Conservation (phyloP, 2,888 invertebrate species). For the Parnassius orleans region DNA sequence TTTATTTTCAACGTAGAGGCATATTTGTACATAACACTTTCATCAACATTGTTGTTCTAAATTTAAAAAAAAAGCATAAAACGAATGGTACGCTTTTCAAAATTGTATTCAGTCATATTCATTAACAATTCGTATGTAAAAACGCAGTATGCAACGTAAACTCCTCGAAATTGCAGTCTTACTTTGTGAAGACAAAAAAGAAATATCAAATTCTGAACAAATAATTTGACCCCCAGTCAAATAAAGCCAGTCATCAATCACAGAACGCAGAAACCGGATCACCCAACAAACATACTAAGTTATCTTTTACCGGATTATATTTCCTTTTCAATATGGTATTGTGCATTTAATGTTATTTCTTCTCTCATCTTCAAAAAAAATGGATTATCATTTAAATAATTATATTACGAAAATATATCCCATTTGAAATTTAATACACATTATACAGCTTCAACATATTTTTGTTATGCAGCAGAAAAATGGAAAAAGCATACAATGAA, state of each 20-base stretch:
- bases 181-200: not conserved
- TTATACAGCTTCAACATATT: not conserved
- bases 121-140: conserved; percentile 45
- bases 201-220: conserved; percentile 27
- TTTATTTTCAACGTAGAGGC: conserved; percentile 25
- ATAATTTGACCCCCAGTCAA: conserved; percentile 35
- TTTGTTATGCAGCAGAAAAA: not conserved
- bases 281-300: conserved; percentile 73
- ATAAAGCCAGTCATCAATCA: conserved; percentile 73
- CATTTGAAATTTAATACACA: not conserved
- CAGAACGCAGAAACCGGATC: conserved; percentile 60
- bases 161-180: conserved; percentile 47
- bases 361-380: conserved; percentile 1
- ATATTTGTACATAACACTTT: conserved; percentile 17
- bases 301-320: conserved; percentile 70
- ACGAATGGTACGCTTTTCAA: conserved; percentile 2
- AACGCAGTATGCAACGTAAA: conserved; percentile 45
- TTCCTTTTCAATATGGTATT: conserved; percentile 35
- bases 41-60: conserved; percentile 8
- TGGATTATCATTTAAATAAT: not conserved
- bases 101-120: conserved; percentile 65
- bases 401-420: not conserved
- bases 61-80: conserved; percentile 8
- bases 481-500: conserved; percentile 30
- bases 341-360: conserved; percentile 10